Base-by-base conservation (phyloP, 2,888 invertebrate genomes). In the Erynnis tages region DNA sequence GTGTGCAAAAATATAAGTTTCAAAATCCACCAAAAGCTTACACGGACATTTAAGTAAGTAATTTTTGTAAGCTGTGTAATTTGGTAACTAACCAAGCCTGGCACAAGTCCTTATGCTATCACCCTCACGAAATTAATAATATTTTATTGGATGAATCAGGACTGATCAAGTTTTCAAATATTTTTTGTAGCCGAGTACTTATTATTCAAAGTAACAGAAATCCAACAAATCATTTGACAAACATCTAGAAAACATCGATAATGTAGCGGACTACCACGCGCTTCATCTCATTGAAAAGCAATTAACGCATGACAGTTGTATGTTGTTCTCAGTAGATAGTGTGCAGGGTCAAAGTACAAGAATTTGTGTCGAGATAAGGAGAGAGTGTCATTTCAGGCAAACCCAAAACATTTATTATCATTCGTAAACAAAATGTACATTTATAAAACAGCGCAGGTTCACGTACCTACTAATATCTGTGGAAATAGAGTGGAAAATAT, bases 261-360 rank as follows among this genome's bases (percentile, higher is more conserved):
- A 34, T 34, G 25, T 25, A 29, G 11, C 8, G 4, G 4, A 58
- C 54, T 53, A 63, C 61, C 61, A 56, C 54, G 59, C 55, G 25
- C 60, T 54, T 56, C 57, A 64, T 69, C 60, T 63, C 65, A 71
- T 70, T 62, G 61, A 62, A 69, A 73, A 75, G 72, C 68, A 73
- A 73, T 74, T 67, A 73, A 65, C 61, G 58, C 62, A 59, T 56
- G 62, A 55, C 63, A 56, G 67, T 66, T 68, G 66, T 61, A 35
- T 41, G 14, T 49, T 35, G 41, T 38, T 11, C 34, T 13, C 41
- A n/a, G 41, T 35, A 25, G 49, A 50, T 50, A 46, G 16, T 61
- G 58, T 59, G 63, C 54, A 58, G 60, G 78, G 69, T 74, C 72
- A 73, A 73, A 78, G 73, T 74, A 72, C 74, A 75, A 66, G 66